Conservation (phyloP, 2,888 invertebrate genomes). For the Portevinia maculata region DNA sequence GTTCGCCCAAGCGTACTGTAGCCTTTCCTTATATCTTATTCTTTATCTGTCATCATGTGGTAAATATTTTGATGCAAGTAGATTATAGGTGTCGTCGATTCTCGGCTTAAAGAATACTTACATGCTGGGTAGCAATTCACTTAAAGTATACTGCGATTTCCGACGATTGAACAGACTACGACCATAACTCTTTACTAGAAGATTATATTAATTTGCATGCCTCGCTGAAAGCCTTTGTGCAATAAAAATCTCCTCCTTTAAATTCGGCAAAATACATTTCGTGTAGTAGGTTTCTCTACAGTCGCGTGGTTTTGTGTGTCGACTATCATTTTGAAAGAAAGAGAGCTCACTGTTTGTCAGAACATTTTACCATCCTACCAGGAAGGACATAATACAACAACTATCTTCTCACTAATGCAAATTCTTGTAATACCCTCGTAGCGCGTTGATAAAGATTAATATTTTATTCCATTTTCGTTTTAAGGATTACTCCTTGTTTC, state of each 20-base stretch:
- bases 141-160: slow-evolving; percentile 19
- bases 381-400: background rate
- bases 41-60: too few relatives aligned
- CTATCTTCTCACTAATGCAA: too few relatives aligned
- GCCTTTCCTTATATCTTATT: too few relatives aligned
- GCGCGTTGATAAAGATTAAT: slow-evolving; percentile 16
- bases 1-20: too few relatives aligned
- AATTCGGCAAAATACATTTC: slow-evolving; percentile 28
- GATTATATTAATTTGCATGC: slow-evolving; percentile 47
- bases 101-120: too few relatives aligned
- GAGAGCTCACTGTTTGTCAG: background rate
- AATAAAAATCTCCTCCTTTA: slow-evolving; percentile 44
- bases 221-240: slow-evolving; percentile 33
- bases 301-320: slow-evolving; percentile 13
- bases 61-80: too few relatives aligned
- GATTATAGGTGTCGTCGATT: too few relatives aligned
- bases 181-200: slow-evolving; percentile 35
- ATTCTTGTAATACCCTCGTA: too few relatives aligned
- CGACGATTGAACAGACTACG: slow-evolving; percentile 10
- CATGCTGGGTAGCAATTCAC: slow-evolving; percentile 26
- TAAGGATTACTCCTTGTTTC: slow-evolving; percentile 60
- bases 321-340: slow-evolving; percentile 21
- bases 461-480: slow-evolving; percentile 46
- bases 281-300: slow-evolving; percentile 1
- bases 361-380: background rate